Evolutionary conservation across 2,113 vertebrate species (phyloP), one percentile per base, ranked within the genome.

Genomic region (Hypomesus transpacificus): DNA sequence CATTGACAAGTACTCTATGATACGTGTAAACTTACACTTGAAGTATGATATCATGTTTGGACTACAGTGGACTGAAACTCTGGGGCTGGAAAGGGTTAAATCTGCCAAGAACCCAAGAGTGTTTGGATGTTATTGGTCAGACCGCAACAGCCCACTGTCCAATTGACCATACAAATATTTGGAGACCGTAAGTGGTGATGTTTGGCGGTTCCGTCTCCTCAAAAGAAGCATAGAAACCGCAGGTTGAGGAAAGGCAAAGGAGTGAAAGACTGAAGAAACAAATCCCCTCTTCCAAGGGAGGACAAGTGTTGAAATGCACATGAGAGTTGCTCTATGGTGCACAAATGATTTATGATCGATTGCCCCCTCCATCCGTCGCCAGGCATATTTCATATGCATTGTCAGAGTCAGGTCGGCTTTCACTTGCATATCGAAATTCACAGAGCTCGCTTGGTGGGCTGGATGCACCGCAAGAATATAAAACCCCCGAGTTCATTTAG

Each of bases 81-180:
- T 9, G 39, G 39, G 39, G 39, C 8, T 46, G 39, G 39, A 52
- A 70, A 71, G 70, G 80, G 75, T 75, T 81, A 81, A 85, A 86
- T 74, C 80, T 80, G 71, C 81, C 66, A 70, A 70, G 31, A 66
- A 63, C 76, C 81, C 63, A 80, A 85, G 81, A 83, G 70, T 82
- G 79, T 88, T 87, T 85, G 80, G 87, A 80, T 75, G 82, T 83
- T 72, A 78, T 70, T 86, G 82, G 87, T 78, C 73, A 75, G 85
- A 86, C 77, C 75, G 66, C 80, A 87, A 84, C 82, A 83, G 75
- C 76, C 74, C 74, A 80, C 85, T 82, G 80, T 87, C 85, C 86
- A 90, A 81, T 83, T 88, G 83, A 89, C 78, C 86, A 80, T 83
- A 86, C 82, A 89, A 89, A 91, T 91, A 91, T 91, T 89, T 90